Evolutionary conservation across 2,888 invertebrate species (phyloP), one percentile per base, ranked within the genome.

Genomic region (Sinopyrophorus schimmeli): DNA sequence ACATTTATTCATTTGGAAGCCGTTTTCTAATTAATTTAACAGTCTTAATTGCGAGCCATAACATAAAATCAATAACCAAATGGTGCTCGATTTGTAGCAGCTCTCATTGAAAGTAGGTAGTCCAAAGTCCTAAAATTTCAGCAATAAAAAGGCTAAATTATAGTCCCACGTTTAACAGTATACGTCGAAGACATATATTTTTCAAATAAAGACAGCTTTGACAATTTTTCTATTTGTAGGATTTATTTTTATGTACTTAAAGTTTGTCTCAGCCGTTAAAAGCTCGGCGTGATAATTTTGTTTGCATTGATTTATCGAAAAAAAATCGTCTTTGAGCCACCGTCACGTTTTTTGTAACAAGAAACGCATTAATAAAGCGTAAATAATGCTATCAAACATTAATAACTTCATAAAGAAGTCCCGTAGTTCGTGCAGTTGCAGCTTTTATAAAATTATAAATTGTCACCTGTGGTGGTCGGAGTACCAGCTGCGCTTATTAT

Each of bases 401-500:
- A 63, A 61, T 63, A 63, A 61, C 60, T 63, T 61, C 49, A 63
- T 61, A 63, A 44, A 55, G 56, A 49, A 48, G 54, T 49, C 53
- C 41, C 51, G 55, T 53, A 55, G 48, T 37, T 56, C 55, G 48
- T 53, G 51, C 57, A 53, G 58, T 57, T 58, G 60, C 60, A 53
- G 59, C 55, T 54, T 60, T 47, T 61, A 55, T 60, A 58, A 63
- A 62, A 63, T 63, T 63, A 63, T 63, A 63, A 63, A 63, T 63
- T 63, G 63, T 63, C 63, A 62, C 63, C 62, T 63, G 61, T 53
- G 63, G 63, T 63, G 63, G 63, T 58, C 62, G 52, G 47, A 35
- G 30, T 40, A 47, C 63, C 63, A 57, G 60, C 63, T 57, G 63
- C 46, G 61, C 49, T 41, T 57, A 54, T 57, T 53, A 54, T 57